phyloP scores from a whole-genome alignment of 1,140 invertebrate genomes.

The Caenorhabditis inopinata region DNA sequence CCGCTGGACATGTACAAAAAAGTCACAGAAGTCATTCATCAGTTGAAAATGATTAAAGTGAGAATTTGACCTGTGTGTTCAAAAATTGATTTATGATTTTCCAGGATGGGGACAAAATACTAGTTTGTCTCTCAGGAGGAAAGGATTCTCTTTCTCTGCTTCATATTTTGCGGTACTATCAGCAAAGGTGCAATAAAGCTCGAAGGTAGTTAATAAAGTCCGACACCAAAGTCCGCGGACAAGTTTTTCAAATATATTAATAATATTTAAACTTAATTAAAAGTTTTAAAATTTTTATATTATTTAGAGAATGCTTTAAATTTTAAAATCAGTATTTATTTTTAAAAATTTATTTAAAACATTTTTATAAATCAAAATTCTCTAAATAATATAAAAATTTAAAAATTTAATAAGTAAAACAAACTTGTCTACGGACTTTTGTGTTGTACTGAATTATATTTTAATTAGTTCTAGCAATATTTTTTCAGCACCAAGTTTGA shows the following conservation, averaged over 20 bases:
- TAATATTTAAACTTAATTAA: too few species aligned
- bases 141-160: constrained; percentile 80
- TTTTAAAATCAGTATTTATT: too few species aligned
- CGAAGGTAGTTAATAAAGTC: background rate
- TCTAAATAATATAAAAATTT: too few species aligned
- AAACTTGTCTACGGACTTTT: background rate
- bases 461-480: too few species aligned
- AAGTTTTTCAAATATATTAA: too few species aligned
- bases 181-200: constrained; percentile 72
- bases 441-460: too few species aligned
- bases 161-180: constrained; percentile 81
- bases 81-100: background rate
- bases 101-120: constrained; percentile 77
- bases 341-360: too few species aligned
- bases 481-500: constrained; percentile 73
- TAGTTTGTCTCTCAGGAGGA: constrained; percentile 82
- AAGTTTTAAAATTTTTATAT: too few species aligned
- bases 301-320: too few species aligned
- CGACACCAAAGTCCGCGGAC: too few species aligned
- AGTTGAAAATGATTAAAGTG: constrained; percentile 78
- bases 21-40: constrained; percentile 74
- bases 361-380: too few species aligned
- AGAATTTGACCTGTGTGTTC: background rate
- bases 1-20: constrained; percentile 46
- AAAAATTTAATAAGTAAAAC: too few species aligned